Evolutionary conservation across 2,797 vertebrate genomes (phyloP), one percentile per base, ranked within the genome.

Genomic region (Bradypodion ventrale): DNA sequence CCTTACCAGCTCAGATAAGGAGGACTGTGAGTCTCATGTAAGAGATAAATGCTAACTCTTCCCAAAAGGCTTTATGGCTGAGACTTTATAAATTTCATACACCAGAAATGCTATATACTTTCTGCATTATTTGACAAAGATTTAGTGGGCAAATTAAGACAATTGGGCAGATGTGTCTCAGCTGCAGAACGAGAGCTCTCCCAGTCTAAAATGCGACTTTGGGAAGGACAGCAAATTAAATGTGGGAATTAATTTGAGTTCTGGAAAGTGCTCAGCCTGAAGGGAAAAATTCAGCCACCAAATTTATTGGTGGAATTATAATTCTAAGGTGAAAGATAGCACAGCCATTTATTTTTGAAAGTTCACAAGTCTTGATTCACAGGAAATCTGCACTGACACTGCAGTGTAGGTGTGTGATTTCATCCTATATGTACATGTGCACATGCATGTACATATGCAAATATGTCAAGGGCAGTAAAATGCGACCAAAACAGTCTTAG

Each of bases 81-180:
- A 10, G 46, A 65, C 27, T 15, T 15, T 29, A 66, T 37, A 25
- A 52, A 23, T 37, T 40, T 12, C 27, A 52, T 35, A 77, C 12
- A 37, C 27, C 76, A 68, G 35, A 27, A n/a, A 69, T 83, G 25
- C 60, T 25, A 75, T 8, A 76, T 40, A 27, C 35, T 60, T 29
- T 35, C 46, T 42, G 4, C 35, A 46, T 59, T 59, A 49, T 44
- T 60, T 44, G 21, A 46, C n/a, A 56, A 69, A n/a, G 70, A 46
- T 44, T 44, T 70, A 32, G 59, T 59, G 74, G 23, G 35, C 42
- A 83, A 66, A 68, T 52, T 56, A 68, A 83, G 35, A n/a, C 35
- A 78, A 49, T 62, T 78, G 35, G 62, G 75, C 52, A 83, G 29
- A 83, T 78, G 19, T 46, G 40, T 13, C 37, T 62, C 70, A 78